Evolutionary conservation across 2,113 vertebrate species (phyloP).

Genomic region (Gasterosteus aculeatus): DNA sequence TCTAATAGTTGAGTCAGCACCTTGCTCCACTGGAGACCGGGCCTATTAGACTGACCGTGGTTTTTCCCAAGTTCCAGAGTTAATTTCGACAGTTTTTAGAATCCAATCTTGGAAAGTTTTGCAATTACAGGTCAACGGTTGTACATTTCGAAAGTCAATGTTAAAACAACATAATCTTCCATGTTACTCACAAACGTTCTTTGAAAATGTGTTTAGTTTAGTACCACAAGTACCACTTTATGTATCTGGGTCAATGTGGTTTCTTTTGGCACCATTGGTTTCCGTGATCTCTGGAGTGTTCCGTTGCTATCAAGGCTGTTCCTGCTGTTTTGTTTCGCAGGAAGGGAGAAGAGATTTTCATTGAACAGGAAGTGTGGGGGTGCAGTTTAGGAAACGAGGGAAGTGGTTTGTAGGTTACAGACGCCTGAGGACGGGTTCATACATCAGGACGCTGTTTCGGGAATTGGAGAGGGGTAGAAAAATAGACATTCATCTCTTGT

Average conservation of each 20-base stretch:
- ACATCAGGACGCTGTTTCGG: slow-evolving; percentile 31
- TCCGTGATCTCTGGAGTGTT: slow-evolving; percentile 9
- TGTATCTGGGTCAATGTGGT: too few species aligned
- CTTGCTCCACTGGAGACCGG: too few species aligned
- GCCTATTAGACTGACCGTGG: too few species aligned
- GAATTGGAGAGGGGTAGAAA: slow-evolving; percentile 8
- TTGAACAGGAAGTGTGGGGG: slow-evolving; percentile 55
- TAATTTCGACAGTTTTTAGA: not conserved
- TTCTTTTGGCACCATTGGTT: not conserved
- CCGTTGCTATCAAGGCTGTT: not conserved
- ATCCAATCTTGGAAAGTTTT: not conserved
- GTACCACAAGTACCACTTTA: not conserved
- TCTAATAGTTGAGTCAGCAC: too few species aligned
- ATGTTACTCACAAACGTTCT: not conserved
- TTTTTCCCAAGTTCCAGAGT: too few species aligned
- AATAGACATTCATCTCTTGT: slow-evolving; percentile 14
- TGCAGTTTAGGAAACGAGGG: slow-evolving; percentile 9
- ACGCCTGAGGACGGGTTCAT: slow-evolving; percentile 33
- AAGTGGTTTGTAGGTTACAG: slow-evolving; percentile 19
- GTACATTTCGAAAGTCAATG: not conserved
- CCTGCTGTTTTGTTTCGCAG: slow-evolving; percentile 43
- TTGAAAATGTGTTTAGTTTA: not conserved
- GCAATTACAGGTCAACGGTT: not conserved
- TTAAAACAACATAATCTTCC: not conserved
- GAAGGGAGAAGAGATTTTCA: slow-evolving; percentile 33